Conservation (phyloP, 2,888 invertebrate genomes). For the Chrysotoxum bicinctum region DNA sequence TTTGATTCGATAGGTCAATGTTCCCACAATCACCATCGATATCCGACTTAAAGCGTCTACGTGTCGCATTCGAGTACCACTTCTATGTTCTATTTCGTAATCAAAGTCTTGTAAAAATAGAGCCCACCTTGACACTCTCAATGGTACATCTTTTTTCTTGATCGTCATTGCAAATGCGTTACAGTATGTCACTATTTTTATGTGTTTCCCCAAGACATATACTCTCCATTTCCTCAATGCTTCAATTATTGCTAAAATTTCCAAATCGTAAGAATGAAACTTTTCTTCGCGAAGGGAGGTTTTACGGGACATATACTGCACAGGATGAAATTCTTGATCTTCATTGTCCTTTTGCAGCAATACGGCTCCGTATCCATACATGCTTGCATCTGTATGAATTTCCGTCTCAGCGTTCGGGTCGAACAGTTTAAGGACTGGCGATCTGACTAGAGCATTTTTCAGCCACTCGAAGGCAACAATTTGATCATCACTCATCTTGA, state of each 20-base stretch:
- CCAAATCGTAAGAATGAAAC: conserved; percentile 5
- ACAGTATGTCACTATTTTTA: too few relatives aligned
- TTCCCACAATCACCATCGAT: not conserved
- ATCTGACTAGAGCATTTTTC: too few relatives aligned
- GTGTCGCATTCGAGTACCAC: conserved; percentile 2
- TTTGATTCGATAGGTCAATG: not conserved
- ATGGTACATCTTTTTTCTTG: not conserved
- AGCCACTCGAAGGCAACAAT: too few relatives aligned
- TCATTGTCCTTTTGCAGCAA: not conserved
- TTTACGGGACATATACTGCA: not conserved
- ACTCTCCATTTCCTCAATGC: not conserved
- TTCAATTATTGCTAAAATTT: not conserved
- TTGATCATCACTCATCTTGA: too few relatives aligned
- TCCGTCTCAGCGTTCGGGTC: too few relatives aligned
- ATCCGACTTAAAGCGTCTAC: conserved; percentile 2
- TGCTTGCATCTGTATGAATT: not conserved
- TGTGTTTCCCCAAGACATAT: too few relatives aligned
- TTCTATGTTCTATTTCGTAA: conserved; percentile 16
- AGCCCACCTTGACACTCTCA: not conserved
- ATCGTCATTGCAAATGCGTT: too few relatives aligned
- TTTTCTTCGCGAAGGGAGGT: not conserved
- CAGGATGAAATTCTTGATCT: too few relatives aligned
- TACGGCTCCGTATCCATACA: not conserved
- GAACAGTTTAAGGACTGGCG: too few relatives aligned
- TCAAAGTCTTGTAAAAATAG: conserved; percentile 6